Percentiles rank a stretch among this genome's conserved stretches.
These are phyloP conservation scores for Lochmaea capreae DNA, from an alignment of 2,888 invertebrate genomes.

Conservation along the genomic window DNA sequence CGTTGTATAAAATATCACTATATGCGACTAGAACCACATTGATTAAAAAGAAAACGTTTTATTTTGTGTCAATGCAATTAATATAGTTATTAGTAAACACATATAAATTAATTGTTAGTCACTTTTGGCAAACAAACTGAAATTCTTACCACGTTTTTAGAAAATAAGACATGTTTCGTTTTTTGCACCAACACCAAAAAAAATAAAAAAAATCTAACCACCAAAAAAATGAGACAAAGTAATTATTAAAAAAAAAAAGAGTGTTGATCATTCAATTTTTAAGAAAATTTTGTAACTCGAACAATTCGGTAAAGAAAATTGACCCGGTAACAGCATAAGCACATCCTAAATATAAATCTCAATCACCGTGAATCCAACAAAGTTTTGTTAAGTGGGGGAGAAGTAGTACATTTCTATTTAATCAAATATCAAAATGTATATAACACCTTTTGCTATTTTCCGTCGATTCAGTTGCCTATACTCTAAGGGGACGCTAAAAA, in stretches of 20 bases:
- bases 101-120: constrained; percentile 7
- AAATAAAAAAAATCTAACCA: neutral
- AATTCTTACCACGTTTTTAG: constrained; percentile 15
- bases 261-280: neutral
- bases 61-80: neutral
- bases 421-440: neutral
- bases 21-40: too few species aligned
- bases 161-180: constrained; percentile 1
- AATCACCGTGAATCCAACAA: constrained; percentile 4
- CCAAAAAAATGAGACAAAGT: neutral
- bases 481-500: neutral
- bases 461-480: neutral
- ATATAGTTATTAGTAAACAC: constrained; percentile 2
- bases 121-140: neutral
- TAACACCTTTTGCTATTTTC: neutral
- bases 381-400: constrained; percentile 12
- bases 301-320: constrained; percentile 13
- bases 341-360: constrained; percentile 17
- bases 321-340: constrained; percentile 16
- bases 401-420: constrained; percentile 2
- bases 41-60: neutral
- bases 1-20: too few species aligned
- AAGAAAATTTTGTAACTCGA: neutral
- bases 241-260: neutral
- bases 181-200: neutral